Evolutionary conservation across 2,888 invertebrate species (phyloP).

Genomic region (Parnassius glacialis): DNA sequence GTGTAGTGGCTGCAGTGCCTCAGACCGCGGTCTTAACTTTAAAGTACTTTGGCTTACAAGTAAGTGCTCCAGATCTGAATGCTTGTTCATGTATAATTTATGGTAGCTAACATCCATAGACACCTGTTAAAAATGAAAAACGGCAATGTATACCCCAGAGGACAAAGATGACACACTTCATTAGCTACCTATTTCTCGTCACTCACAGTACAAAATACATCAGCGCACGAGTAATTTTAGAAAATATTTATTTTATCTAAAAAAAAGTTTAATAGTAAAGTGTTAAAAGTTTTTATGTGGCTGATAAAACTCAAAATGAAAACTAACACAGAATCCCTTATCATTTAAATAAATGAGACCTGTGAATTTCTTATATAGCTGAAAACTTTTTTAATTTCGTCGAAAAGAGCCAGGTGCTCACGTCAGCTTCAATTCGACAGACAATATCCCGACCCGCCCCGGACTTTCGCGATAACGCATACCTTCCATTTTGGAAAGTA

Average conservation of each 20-base stretch:
- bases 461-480: slow-evolving; percentile 54
- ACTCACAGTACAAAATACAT: too few relatives aligned
- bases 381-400: slow-evolving; percentile 78
- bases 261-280: not conserved
- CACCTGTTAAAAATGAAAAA: too few relatives aligned
- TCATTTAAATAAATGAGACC: slow-evolving; percentile 74
- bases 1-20: too few relatives aligned
- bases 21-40: too few relatives aligned
- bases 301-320: slow-evolving; percentile 10
- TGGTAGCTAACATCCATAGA: too few relatives aligned
- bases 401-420: slow-evolving; percentile 71
- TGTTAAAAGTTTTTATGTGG: slow-evolving; percentile 5
- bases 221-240: too few relatives aligned
- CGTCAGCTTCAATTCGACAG: slow-evolving; percentile 66
- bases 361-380: slow-evolving; percentile 60
- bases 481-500: slow-evolving; percentile 39
- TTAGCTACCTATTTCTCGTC: too few relatives aligned
- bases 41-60: too few relatives aligned
- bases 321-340: slow-evolving; percentile 42
- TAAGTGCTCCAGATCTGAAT: too few relatives aligned
- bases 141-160: too few relatives aligned
- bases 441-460: slow-evolving; percentile 50
- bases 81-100: too few relatives aligned
- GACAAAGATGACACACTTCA: too few relatives aligned
- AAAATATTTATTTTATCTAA: not conserved